Percentiles rank a stretch among this genome's conserved stretches.
Conservation (phyloP, 2,888 invertebrate species). For the Neoaliturus tenellus region DNA sequence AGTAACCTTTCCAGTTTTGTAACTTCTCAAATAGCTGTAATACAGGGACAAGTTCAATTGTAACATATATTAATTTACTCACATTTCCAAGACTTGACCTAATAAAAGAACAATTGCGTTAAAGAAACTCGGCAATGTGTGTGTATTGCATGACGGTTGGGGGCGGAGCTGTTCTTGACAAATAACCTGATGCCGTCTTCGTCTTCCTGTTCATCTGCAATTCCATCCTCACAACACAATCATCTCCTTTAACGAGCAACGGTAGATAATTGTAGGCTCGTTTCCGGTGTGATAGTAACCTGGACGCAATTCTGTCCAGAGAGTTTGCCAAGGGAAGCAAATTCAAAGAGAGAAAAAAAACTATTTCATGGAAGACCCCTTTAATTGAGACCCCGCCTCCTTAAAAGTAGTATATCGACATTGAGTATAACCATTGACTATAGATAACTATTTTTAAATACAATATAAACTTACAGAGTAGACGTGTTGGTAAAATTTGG, state of each 20-base stretch:
- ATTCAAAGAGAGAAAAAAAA: no score
- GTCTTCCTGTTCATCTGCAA: conserved; percentile 27
- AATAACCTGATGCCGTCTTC: background rate
- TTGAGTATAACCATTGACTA: no score
- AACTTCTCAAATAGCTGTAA: background rate
- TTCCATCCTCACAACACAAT: background rate
- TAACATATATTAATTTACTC: background rate
- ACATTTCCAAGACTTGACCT: background rate
- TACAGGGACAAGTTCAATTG: background rate
- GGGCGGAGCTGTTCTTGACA: background rate
- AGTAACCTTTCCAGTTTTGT: conserved; percentile 21
- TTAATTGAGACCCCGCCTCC: no score
- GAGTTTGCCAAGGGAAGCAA: no score
- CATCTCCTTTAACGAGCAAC: conserved; percentile 3
- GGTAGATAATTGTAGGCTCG: background rate
- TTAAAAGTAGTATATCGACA: no score
- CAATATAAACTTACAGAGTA: no score
- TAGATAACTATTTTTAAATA: no score
- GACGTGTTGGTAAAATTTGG: no score
- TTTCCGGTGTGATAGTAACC: no score
- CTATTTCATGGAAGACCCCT: no score
- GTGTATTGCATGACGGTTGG: background rate
- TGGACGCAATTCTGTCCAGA: no score
- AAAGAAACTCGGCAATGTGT: background rate
- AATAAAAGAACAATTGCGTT: background rate